Conservation (phyloP, 1,140 invertebrate genomes). For the Drosophila pseudoananassae region DNA sequence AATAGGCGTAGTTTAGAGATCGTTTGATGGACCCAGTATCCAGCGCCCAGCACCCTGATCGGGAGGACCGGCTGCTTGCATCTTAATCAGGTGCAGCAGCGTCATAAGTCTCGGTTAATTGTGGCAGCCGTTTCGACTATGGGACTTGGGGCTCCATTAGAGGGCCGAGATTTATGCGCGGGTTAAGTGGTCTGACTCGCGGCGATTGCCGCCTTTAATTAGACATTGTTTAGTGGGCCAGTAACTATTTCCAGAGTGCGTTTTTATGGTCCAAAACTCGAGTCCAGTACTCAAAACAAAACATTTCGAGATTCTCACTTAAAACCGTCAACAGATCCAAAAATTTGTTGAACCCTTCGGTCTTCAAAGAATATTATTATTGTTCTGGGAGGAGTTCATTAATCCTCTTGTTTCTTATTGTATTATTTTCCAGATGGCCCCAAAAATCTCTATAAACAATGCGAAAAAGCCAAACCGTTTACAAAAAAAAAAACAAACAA, state of each 20-base stretch:
- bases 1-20: slow-evolving; percentile 71
- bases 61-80: slow-evolving; percentile 30
- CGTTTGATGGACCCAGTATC: slow-evolving; percentile 41
- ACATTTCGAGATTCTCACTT: neutral
- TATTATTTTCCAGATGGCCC: slow-evolving; percentile 1
- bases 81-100: slow-evolving; percentile 67
- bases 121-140: slow-evolving; percentile 22
- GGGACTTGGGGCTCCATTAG: slow-evolving; percentile 19
- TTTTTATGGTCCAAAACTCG: slow-evolving; percentile 29
- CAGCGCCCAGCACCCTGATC: neutral
- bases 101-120: slow-evolving; percentile 78
- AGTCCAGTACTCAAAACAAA: slow-evolving; percentile 22
- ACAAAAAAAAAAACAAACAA: neutral
- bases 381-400: slow-evolving; percentile 3
- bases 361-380: neutral
- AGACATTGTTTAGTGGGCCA: slow-evolving; percentile 50
- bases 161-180: slow-evolving; percentile 58
- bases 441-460: slow-evolving; percentile 44
- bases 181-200: slow-evolving; percentile 57
- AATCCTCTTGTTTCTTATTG: slow-evolving; percentile 8
- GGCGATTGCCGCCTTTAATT: slow-evolving; percentile 51
- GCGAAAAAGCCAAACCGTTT: slow-evolving; percentile 30
- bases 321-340: neutral
- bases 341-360: neutral
- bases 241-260: slow-evolving; percentile 7